These are phyloP conservation scores for Morus bassanus DNA, from an alignment of 2,797 vertebrate genomes.

Conservation along the genomic window DNA sequence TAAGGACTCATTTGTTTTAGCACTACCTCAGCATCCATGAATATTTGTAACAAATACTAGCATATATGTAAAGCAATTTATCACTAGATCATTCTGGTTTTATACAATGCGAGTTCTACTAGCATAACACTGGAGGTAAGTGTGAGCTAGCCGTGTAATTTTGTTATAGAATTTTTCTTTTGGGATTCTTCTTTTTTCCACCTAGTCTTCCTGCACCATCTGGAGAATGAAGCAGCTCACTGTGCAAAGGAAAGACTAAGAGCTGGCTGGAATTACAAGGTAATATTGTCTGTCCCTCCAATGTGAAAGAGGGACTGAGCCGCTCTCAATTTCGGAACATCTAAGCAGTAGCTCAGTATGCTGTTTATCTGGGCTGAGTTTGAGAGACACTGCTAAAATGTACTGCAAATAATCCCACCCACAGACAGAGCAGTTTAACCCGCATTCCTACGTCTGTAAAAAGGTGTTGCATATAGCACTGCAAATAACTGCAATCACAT, in stretches of 20 bases:
- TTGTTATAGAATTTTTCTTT: not conserved
- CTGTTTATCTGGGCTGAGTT: not conserved
- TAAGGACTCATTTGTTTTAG: not conserved
- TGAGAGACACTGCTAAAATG: not conserved
- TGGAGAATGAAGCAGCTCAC: not conserved
- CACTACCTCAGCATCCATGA: rapidly evolving
- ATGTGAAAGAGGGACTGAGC: not conserved
- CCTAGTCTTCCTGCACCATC: not conserved
- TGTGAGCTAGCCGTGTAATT: not conserved
- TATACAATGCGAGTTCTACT: not conserved
- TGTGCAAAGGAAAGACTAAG: not conserved
- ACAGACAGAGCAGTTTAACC: not conserved
- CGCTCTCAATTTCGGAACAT: not conserved
- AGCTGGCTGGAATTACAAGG: not conserved
- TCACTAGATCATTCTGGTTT: not conserved
- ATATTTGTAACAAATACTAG: not conserved
- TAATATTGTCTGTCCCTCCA: not conserved
- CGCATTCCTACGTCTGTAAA: not conserved
- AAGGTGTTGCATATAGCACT: not conserved
- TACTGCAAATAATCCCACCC: not conserved
- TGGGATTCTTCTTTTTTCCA: not conserved
- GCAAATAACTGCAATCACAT: not conserved
- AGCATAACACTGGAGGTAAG: not conserved
- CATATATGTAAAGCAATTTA: not conserved
- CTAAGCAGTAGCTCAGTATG: not conserved